Evolutionary conservation across 2,113 vertebrate species (phyloP).

Genomic region (Neofelis nebulosa): DNA sequence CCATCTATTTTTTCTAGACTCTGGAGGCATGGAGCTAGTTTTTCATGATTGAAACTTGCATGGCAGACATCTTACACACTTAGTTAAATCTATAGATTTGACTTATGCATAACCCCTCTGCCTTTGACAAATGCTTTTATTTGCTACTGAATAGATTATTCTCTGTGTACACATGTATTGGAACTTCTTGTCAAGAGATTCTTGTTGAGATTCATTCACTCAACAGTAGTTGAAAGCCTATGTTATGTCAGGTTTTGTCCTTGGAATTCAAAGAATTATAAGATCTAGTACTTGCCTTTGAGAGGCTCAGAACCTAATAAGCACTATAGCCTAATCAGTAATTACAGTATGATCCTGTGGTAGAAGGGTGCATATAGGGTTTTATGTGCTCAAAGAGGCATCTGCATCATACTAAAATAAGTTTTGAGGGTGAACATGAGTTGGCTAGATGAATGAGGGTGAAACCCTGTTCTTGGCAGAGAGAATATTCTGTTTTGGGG

Average conservation of each 20-base stretch:
- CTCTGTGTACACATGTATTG: background rate
- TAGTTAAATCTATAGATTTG: conserved; percentile 41
- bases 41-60: conserved; percentile 11
- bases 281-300: background rate
- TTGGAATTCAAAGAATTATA: conserved; percentile 19
- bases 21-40: background rate
- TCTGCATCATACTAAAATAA: background rate
- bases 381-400: background rate
- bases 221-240: background rate
- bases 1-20: conserved; percentile 19
- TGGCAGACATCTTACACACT: conserved; percentile 17
- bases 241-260: conserved; percentile 10
- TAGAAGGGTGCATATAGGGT: background rate
- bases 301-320: background rate
- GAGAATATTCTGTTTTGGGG: background rate
- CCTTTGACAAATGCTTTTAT: conserved; percentile 38
- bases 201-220: conserved; percentile 15
- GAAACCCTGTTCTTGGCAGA: background rate
- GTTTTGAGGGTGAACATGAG: background rate
- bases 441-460: background rate
- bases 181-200: conserved; percentile 29
- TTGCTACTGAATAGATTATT: background rate
- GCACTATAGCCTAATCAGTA: background rate
- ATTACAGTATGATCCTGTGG: background rate
- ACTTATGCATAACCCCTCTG: background rate